Evolutionary conservation across 2,113 vertebrate species (phyloP).

Genomic region (Gallinago undulata): DNA sequence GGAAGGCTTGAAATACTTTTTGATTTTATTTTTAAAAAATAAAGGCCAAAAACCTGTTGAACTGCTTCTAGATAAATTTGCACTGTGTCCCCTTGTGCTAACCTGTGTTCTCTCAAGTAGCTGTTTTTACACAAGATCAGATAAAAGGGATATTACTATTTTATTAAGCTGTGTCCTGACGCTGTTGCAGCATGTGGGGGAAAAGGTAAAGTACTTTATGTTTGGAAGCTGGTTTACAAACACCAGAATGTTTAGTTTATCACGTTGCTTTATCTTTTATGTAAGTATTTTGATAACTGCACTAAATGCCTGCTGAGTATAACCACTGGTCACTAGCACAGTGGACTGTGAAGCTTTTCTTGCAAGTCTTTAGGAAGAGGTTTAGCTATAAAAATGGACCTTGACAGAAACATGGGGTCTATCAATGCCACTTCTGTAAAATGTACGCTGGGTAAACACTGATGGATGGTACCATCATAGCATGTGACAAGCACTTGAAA

Average conservation of each 20-base stretch:
- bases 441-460: fast-evolving
- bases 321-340: background rate
- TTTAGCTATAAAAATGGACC: background rate
- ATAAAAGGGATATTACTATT: background rate
- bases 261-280: fast-evolving
- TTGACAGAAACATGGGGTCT: background rate
- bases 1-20: background rate
- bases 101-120: fast-evolving
- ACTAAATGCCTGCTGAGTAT: background rate
- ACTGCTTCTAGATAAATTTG: background rate
- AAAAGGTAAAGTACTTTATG: background rate
- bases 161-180: background rate
- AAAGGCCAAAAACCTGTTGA: background rate
- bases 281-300: background rate
- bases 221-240: background rate
- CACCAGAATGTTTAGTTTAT: background rate
- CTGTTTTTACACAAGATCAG: background rate
- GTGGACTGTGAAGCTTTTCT: fast-evolving
- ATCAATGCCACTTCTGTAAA: background rate
- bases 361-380: background rate
- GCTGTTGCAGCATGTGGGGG: fast-evolving
- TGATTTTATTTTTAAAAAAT: background rate
- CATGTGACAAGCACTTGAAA: background rate
- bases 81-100: background rate
- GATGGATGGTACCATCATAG: fast-evolving